These are phyloP conservation scores for Phrixothrix hirtus DNA, from an alignment of 2,888 invertebrate species.

Conservation along the genomic window DNA sequence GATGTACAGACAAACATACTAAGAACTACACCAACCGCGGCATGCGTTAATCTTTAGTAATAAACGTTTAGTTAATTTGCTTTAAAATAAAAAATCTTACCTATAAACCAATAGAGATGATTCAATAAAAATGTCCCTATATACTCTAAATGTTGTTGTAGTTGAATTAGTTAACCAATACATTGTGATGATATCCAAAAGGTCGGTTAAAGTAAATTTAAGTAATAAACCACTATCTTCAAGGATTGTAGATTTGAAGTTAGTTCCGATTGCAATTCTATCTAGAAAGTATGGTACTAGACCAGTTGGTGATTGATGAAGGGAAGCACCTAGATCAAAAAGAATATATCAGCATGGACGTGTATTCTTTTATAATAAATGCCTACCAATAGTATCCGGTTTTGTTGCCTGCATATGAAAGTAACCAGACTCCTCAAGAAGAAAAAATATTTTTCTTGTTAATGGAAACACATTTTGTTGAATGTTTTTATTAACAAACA, in stretches of 20 bases:
- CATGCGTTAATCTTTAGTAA: too few relatives aligned
- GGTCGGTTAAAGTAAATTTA: conserved; percentile 68
- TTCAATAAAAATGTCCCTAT: too few relatives aligned
- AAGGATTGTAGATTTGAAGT: conserved; percentile 53
- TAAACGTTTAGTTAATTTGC: too few relatives aligned
- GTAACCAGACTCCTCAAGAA: conserved; percentile 63
- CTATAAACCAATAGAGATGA: too few relatives aligned
- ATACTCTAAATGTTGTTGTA: conserved; percentile 71
- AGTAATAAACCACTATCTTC: conserved; percentile 67
- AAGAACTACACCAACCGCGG: too few relatives aligned
- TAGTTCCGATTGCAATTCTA: conserved; percentile 78
- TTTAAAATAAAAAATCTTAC: too few relatives aligned
- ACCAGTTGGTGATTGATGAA: conserved; percentile 76
- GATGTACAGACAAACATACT: too few relatives aligned
- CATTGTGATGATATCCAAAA: conserved; percentile 74
- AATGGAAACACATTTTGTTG: conserved; percentile 61
- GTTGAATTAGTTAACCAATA: conserved; percentile 76
- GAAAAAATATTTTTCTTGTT: conserved; percentile 52
- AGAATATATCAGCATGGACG: background rate
- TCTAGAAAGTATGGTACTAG: conserved; percentile 85
- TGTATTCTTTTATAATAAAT: background rate
- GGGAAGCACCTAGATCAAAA: conserved; percentile 59
- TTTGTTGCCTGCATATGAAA: conserved; percentile 84
- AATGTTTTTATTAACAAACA: conserved; percentile 60
- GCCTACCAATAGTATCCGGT: conserved; percentile 81